These are phyloP conservation scores for Bujurquina vittata DNA, from an alignment of 2,113 vertebrate species.

Conservation along the genomic window DNA sequence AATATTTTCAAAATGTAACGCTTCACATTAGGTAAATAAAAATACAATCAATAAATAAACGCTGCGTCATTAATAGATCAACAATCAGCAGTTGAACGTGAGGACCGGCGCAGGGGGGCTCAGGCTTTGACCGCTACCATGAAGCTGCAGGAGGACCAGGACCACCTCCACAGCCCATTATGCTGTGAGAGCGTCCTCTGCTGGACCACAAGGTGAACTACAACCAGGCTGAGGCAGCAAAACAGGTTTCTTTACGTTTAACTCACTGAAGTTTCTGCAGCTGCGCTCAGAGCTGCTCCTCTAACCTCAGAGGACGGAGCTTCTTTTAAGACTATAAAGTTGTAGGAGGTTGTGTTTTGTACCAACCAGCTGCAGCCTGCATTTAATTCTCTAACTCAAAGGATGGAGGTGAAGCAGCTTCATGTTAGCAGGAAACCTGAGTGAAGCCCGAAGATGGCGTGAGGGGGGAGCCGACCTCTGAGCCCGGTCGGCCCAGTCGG, in stretches of 20 bases:
- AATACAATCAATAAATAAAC: slow-evolving; percentile 56
- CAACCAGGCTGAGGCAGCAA: not conserved
- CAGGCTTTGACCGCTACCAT: not conserved
- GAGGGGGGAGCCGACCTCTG: not conserved
- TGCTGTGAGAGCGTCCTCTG: not conserved
- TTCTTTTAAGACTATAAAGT: no score
- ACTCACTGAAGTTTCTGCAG: not conserved
- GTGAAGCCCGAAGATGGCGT: not conserved
- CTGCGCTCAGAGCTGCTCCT: no score
- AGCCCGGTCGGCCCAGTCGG: not conserved
- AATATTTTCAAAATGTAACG: not conserved
- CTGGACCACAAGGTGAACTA: not conserved
- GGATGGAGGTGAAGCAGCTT: slow-evolving; percentile 9
- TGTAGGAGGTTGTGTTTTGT: not conserved
- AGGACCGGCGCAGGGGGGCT: not conserved
- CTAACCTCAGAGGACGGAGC: no score
- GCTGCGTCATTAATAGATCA: slow-evolving; percentile 30
- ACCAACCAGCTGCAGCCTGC: not conserved
- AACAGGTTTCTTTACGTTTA: no score
- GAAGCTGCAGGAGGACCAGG: slow-evolving; percentile 2
- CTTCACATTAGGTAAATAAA: slow-evolving; percentile 22
- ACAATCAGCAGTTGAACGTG: slow-evolving; percentile 2
- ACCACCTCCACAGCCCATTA: no score
- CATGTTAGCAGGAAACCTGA: not conserved
- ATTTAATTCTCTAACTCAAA: not conserved